phyloP scores from a whole-genome alignment of 2,113 vertebrate species.

The Nibea albiflora region DNA sequence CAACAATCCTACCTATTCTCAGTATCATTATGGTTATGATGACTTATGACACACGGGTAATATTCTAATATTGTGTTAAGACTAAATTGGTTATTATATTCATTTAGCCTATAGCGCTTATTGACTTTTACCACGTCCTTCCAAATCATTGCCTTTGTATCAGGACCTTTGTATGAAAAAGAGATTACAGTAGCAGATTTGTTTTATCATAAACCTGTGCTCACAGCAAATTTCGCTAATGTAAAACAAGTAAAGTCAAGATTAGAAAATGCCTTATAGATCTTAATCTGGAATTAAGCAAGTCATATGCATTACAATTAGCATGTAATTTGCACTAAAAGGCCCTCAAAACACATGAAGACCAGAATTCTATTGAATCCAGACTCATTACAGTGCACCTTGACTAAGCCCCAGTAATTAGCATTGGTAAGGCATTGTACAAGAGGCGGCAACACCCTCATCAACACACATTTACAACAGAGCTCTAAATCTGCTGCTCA shows the following conservation, averaged over 20 bases:
- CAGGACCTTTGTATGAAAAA: slow-evolving; percentile 18
- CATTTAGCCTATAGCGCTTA: slow-evolving; percentile 31
- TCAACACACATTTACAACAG: slow-evolving; percentile 81
- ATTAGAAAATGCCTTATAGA: slow-evolving; percentile 42
- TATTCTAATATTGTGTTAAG: background rate
- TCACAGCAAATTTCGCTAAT: slow-evolving; percentile 33
- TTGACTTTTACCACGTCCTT: slow-evolving; percentile 44
- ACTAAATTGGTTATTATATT: slow-evolving; percentile 32
- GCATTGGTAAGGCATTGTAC: slow-evolving; percentile 78
- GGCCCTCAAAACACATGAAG: slow-evolving; percentile 77
- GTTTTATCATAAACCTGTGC: slow-evolving; percentile 48
- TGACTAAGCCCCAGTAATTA: slow-evolving; percentile 83
- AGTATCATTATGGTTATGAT: slow-evolving; percentile 9
- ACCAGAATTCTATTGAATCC: slow-evolving; percentile 74
- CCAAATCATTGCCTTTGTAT: slow-evolving; percentile 37
- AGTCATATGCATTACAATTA: slow-evolving; percentile 73
- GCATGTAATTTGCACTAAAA: slow-evolving; percentile 74
- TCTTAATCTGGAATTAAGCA: slow-evolving; percentile 67
- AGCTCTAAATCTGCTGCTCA: slow-evolving; percentile 81
- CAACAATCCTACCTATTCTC: background rate
- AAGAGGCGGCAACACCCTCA: slow-evolving; percentile 79
- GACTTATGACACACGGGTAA: slow-evolving; percentile 29
- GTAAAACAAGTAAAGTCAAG: slow-evolving; percentile 42
- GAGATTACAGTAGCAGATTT: slow-evolving; percentile 37
- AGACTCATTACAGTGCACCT: slow-evolving; percentile 82